phyloP scores from a whole-genome alignment of 2,113 vertebrate genomes.

The Cervus canadensis region DNA sequence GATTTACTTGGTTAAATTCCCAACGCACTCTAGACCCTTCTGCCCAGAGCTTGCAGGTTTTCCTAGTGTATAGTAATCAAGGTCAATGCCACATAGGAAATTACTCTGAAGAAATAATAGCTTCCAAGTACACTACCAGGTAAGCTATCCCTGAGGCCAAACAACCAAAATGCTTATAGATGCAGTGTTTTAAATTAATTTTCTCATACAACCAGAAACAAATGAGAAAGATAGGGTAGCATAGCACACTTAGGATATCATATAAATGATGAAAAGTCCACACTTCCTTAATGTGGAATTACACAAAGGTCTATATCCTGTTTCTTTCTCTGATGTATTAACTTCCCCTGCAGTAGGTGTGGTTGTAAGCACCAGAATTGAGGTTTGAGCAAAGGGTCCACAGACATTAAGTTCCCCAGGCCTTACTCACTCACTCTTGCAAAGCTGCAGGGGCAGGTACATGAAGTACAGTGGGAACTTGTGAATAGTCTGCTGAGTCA shows the following conservation, averaged over 20 bases:
- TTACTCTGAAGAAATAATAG: not conserved
- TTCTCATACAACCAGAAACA: not conserved
- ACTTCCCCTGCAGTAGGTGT: not conserved
- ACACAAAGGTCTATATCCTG: not conserved
- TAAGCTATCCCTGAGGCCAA: not conserved
- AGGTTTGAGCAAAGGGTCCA: not conserved
- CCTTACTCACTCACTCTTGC: not conserved
- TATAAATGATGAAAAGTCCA: not conserved
- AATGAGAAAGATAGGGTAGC: not conserved
- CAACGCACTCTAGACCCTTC: not conserved
- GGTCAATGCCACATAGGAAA: not conserved
- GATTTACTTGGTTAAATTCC: not conserved
- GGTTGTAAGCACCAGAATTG: not conserved
- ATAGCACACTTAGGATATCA: no score
- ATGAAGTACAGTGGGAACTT: no score
- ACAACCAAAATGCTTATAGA: not conserved
- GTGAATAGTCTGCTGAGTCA: not conserved
- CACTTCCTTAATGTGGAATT: not conserved
- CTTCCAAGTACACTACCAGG: not conserved
- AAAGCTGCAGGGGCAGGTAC: not conserved
- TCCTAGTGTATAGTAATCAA: not conserved
- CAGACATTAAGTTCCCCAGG: not conserved
- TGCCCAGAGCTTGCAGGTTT: not conserved
- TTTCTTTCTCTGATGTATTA: not conserved
- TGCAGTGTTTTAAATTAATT: not conserved